Percentiles rank a stretch among this genome's conserved stretches.
phyloP scores from a whole-genome alignment of 2,113 vertebrate species.

The Myocastor coypus region DNA sequence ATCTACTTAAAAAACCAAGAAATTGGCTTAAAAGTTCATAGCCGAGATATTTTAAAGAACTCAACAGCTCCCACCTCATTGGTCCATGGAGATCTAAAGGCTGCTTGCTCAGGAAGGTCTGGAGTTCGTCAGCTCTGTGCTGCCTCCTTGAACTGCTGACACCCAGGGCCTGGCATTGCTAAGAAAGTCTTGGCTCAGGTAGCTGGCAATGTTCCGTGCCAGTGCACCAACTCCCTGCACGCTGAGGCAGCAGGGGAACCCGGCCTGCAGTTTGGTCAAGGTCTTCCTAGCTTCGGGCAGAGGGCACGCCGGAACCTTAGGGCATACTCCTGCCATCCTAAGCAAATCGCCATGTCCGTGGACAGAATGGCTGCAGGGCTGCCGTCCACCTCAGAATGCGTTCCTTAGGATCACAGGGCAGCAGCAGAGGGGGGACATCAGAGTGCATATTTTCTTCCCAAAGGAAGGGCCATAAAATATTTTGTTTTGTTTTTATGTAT shows the following conservation, averaged over 20 bases:
- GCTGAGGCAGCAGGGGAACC: conserved; percentile 43
- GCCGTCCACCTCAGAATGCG: not conserved
- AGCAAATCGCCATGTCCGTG: conserved; percentile 16
- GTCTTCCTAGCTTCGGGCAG: conserved; percentile 56
- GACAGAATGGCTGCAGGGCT: not conserved
- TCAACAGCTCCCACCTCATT: conserved; percentile 68
- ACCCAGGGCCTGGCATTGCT: conserved; percentile 61
- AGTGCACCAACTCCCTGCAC: conserved; percentile 67
- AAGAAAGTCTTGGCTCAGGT: conserved; percentile 9
- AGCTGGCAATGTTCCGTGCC: conserved; percentile 62
- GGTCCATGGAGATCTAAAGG: conserved; percentile 50
- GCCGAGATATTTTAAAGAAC: conserved; percentile 61
- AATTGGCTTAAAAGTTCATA: conserved; percentile 71
- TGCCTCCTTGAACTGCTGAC: conserved; percentile 76
- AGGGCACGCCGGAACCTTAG: not conserved
- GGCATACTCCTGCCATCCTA: conserved; percentile 14
- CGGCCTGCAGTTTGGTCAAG: conserved; percentile 42
- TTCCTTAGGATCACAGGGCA: not conserved
- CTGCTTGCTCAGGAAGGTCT: conserved; percentile 27
- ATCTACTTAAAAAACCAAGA: conserved; percentile 46
- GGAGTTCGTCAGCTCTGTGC: conserved; percentile 72
- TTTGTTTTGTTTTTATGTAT: not conserved
- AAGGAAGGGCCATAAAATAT: not conserved
- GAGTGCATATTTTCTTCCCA: not conserved
- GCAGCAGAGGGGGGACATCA: not conserved